Conservation (phyloP, 2,797 vertebrate species). For the Chrysolophus pictus region DNA sequence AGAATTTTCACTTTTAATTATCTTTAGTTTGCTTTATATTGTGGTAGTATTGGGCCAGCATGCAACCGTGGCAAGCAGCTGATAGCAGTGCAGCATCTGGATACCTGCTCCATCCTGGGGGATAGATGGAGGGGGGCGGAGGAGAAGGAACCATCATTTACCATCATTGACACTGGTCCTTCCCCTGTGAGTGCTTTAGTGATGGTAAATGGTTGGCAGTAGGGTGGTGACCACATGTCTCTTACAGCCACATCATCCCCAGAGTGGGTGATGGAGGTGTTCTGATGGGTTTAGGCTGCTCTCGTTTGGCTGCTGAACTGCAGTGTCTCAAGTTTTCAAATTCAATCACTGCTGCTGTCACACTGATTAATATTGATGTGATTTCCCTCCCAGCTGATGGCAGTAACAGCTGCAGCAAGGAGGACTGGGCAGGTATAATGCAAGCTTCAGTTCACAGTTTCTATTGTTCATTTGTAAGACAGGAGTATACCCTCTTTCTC, state of each 20-base stretch:
- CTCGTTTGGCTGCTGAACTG: conserved; percentile 37
- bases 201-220: not conserved
- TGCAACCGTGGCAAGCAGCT: not conserved
- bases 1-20: not conserved
- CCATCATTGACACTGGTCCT: not conserved
- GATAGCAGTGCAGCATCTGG: not conserved
- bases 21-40: not conserved
- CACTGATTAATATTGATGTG: not conserved
- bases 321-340: conserved; percentile 33
- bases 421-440: not conserved
- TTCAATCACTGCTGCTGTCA: conserved; percentile 49
- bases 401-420: not conserved
- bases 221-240: not conserved
- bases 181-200: not conserved
- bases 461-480: not conserved
- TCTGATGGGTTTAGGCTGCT: conserved; percentile 46
- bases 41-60: not conserved
- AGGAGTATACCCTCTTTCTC: not conserved
- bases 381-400: not conserved
- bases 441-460: not conserved
- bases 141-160: not conserved
- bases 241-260: rapidly evolving
- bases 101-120: not conserved
- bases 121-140: not conserved
- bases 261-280: not conserved